Base-by-base conservation (phyloP, 2,113 vertebrate genomes). In the Tragulus kanchil region DNA sequence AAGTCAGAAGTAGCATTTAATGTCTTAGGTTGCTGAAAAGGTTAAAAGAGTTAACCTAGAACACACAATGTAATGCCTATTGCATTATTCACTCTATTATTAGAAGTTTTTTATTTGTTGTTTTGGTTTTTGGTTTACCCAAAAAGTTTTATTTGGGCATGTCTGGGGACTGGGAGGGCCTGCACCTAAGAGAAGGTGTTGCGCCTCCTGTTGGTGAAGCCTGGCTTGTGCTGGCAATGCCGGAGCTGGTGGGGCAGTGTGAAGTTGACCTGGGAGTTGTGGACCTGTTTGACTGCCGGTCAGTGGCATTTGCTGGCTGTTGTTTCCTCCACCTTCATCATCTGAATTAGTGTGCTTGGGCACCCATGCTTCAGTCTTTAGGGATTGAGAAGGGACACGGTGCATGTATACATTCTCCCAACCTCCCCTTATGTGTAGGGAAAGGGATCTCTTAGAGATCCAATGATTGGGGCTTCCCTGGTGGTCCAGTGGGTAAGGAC, bases 121-220 rank as follows among this genome's bases (percentile, higher is more conserved):
- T 52, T 77, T 77, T 28, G 23, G 25, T 9, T 50, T 77, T 13
- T 52, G 1, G 8, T 19, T n/a, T 52, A 50, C 58, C 36, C 25
- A 1, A 62, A 12, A 12, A 73, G 58, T 85, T 79, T 97, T 98
- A 97, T 97, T 95, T 42, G 69, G 25, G 71, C 59, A 58, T 36
- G 25, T 15, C 31, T 5, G 15, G 69, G 83, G 3, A 28, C 10
- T 0, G 8, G 2, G 14, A 17, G 4, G 26, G 26, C 62, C 56
- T 14, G 8, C 36, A 48, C 94, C 99, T 99, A 99, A 97, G 99
- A 99, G 99, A 99, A 99, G 93, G 99, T 99, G 97, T 99, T 99
- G 96, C 99, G 99, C 98, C 99, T 99, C 99, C 99, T 99, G 99
- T 99, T 99, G 98, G 99, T 99, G 99, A 99, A 99, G 96, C 99